Percentiles rank a stretch among this genome's conserved stretches.
Evolutionary conservation across 53 echinoderm and acorn worm species (phyloP).

Genomic region (Paracentrotus lividus): DNA sequence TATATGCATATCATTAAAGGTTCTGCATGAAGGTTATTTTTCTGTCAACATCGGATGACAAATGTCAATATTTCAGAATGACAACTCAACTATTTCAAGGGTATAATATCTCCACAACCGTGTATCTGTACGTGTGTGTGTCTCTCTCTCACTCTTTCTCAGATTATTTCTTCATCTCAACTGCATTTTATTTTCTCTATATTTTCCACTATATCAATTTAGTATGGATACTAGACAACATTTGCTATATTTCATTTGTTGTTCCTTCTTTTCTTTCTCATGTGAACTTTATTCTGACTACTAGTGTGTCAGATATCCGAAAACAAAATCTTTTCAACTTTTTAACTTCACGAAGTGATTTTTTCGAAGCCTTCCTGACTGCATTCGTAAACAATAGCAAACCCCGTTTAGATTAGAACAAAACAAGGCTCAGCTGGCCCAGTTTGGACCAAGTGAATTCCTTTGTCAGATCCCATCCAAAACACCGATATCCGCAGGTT

Average conservation of each 20-base stretch:
- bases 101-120: not conserved
- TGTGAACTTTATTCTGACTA: not conserved
- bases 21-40: not conserved
- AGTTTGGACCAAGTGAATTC: conserved; percentile 45
- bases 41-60: not conserved
- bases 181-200: not conserved
- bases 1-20: conserved; percentile 3
- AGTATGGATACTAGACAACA: too few relatives aligned
- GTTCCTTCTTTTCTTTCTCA: not conserved
- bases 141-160: not conserved
- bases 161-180: not conserved
- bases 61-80: not conserved
- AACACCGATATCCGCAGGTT: not conserved
- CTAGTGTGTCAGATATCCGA: not conserved
- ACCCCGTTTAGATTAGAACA: not conserved
- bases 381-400: not conserved
- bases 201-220: too few relatives aligned
- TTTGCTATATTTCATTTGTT: not conserved
- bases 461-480: not conserved
- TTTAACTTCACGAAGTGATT: not conserved
- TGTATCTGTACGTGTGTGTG: not conserved
- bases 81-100: not conserved
- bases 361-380: conserved; percentile 10
- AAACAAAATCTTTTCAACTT: not conserved
- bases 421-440: conserved; percentile 43